A percentile compares a stretch with the other conserved stretches of the same genome.
phyloP scores from a whole-genome alignment of 2,797 vertebrate genomes.

The Cottoperca gobio region DNA sequence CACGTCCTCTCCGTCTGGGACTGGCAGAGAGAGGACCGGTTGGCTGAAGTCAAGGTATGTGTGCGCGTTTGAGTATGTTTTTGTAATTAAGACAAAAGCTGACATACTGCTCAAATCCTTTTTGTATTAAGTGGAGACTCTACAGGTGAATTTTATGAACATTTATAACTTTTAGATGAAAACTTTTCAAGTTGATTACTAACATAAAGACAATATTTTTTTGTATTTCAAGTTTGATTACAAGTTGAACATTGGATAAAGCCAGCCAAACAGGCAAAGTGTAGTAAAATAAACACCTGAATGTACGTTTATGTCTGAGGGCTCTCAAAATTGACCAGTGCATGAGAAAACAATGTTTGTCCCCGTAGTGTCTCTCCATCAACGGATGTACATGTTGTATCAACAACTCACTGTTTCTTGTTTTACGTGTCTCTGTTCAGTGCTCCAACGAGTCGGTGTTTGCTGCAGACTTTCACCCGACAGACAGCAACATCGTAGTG shows the following conservation, averaged over 20 bases:
- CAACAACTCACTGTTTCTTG: neutral
- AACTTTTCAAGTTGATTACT: too few relatives aligned
- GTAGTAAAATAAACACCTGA: too few relatives aligned
- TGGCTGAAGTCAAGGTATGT: slow-evolving; percentile 94
- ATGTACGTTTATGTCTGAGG: too few relatives aligned
- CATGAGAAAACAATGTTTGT: too few relatives aligned
- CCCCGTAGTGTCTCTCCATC: neutral
- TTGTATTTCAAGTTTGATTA: too few relatives aligned
- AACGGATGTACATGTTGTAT: neutral
- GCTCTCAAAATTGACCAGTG: too few relatives aligned
- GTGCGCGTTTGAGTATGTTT: neutral
- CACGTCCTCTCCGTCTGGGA: slow-evolving; percentile 98
- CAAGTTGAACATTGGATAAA: too few relatives aligned
- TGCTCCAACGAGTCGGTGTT: slow-evolving; percentile 98
- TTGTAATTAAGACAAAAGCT: neutral
- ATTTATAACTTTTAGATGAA: too few relatives aligned
- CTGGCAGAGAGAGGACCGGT: slow-evolving; percentile 95
- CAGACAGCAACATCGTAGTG: slow-evolving; percentile 94
- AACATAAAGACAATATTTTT: too few relatives aligned
- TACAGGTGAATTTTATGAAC: too few relatives aligned
- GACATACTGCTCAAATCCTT: neutral
- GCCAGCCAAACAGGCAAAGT: too few relatives aligned
- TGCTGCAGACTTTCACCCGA: slow-evolving; percentile 96
- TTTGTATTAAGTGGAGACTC: neutral
- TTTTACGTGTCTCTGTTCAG: slow-evolving; percentile 71